phyloP scores from a whole-genome alignment of 2,888 invertebrate genomes.

The Xestia ashworthii region DNA sequence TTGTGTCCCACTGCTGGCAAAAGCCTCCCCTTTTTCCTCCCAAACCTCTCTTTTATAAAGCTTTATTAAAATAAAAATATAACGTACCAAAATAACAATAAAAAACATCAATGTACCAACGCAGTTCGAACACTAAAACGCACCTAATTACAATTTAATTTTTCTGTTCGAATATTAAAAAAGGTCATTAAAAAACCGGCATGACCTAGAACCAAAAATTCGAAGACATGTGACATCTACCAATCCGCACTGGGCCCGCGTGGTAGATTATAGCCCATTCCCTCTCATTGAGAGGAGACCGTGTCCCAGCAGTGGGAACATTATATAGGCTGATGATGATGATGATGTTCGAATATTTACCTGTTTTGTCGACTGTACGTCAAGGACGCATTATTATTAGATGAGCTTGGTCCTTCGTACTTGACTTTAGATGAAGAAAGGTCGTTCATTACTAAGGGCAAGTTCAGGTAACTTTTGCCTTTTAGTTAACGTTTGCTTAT shows the following conservation, averaged over 20 bases:
- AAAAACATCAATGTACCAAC: background rate
- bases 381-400: slow-evolving; percentile 43
- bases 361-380: slow-evolving; percentile 24
- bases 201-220: too few relatives aligned
- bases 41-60: too few relatives aligned
- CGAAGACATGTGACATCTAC: too few relatives aligned
- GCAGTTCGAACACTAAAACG: background rate
- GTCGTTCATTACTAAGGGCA: slow-evolving; percentile 18
- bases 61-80: too few relatives aligned
- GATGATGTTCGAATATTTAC: background rate
- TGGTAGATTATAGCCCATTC: too few relatives aligned
- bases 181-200: too few relatives aligned
- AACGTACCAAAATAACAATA: background rate
- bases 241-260: too few relatives aligned
- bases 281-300: too few relatives aligned
- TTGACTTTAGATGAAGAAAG: slow-evolving; percentile 21
- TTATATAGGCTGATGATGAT: too few relatives aligned
- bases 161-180: background rate
- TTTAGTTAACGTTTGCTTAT: slow-evolving; percentile 10
- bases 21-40: too few relatives aligned
- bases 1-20: too few relatives aligned
- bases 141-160: background rate
- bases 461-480: slow-evolving; percentile 25
- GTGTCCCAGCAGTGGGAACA: too few relatives aligned
- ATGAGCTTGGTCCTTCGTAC: slow-evolving; percentile 23